Evolutionary conservation across 2,888 invertebrate genomes (phyloP), one percentile per base, ranked within the genome.

Genomic region (Eupithecia dodoneata): DNA sequence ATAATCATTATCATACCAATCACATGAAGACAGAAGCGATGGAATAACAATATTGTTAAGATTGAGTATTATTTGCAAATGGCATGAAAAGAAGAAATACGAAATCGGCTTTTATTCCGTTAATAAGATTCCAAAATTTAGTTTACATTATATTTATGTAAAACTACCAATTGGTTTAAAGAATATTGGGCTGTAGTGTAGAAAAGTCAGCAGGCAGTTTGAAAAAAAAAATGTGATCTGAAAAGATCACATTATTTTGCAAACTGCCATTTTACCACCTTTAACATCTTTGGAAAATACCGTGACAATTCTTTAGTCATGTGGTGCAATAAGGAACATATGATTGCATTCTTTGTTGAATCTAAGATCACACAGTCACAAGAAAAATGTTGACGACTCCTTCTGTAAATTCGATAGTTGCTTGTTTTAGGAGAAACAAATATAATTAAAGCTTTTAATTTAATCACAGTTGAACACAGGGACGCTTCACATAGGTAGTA

Each of bases 371-470:
- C 59, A 59, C 18, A 18, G 18, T 59, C 9, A 0, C 18, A 12
- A 10, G 4, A 44, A 74, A 81, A 80, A 80, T 79, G 81, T 81
- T 80, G 42, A 10, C 0, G 0, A 74, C 15, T 63, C 49, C 75
- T 47, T 59, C 18, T 71, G 73, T 75, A 30, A 73, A 78, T 71
- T 75, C 4, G 67, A 73, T 75, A 75, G 72, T 73, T 52, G 42
- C 42, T 66, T 52, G 47, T 15, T 66, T 73, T 65, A 15, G 42
- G 49, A 52, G 18, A 42, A 45, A 72, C 52, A 77, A 75, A 77
- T 55, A 72, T 55, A 44, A 74, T 67, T 74, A 41, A 69, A 30
- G 49, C 42, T 72, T 76, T 71, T 76, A 73, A 45, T 71, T 47
- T 77, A 74, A 73, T 67, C 63, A 69, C 67, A 67, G 67, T 42